Conservation (phyloP, 1,140 invertebrate genomes). For the Papilio polyxenes region DNA sequence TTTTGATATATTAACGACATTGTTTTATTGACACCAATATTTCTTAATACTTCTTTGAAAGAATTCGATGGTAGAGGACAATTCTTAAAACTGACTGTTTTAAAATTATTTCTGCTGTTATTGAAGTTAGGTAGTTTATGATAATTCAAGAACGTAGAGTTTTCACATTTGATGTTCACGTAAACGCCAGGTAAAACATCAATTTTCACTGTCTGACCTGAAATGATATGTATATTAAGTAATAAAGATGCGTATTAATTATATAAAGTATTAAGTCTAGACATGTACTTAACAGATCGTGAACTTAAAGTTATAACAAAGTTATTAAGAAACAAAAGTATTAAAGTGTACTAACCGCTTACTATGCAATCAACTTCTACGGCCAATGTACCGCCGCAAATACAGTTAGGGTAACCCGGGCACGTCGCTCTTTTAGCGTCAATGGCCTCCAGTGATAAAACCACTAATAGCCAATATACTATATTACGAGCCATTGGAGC, state of each 20-base stretch:
- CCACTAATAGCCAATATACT: constrained; percentile 59
- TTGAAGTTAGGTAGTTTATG: constrained; percentile 71
- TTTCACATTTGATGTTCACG: constrained; percentile 73
- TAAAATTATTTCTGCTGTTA: constrained; percentile 62
- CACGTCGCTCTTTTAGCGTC: constrained; percentile 64
- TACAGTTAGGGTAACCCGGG: constrained; percentile 75
- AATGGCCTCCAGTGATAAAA: constrained; percentile 67
- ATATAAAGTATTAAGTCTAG: background rate
- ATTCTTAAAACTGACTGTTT: constrained; percentile 76
- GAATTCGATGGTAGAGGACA: constrained; percentile 74
- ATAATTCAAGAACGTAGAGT: constrained; percentile 66
- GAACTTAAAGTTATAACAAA: constrained; percentile 33
- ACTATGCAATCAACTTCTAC: constrained; percentile 77
- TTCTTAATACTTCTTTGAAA: constrained; percentile 69
- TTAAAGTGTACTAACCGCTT: constrained; percentile 72
- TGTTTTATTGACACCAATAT: constrained; percentile 73
- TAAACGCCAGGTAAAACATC: constrained; percentile 71
- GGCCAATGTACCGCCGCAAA: constrained; percentile 73
- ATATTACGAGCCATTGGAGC: constrained; percentile 62
- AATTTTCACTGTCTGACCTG: constrained; percentile 70
- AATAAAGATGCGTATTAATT: background rate
- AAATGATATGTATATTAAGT: constrained; percentile 48
- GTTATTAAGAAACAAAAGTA: constrained; percentile 48
- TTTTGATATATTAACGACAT: constrained; percentile 77
- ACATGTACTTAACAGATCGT: constrained; percentile 14